Conservation (phyloP, 2,888 invertebrate genomes). For the Glyphotaelius pellucidus region DNA sequence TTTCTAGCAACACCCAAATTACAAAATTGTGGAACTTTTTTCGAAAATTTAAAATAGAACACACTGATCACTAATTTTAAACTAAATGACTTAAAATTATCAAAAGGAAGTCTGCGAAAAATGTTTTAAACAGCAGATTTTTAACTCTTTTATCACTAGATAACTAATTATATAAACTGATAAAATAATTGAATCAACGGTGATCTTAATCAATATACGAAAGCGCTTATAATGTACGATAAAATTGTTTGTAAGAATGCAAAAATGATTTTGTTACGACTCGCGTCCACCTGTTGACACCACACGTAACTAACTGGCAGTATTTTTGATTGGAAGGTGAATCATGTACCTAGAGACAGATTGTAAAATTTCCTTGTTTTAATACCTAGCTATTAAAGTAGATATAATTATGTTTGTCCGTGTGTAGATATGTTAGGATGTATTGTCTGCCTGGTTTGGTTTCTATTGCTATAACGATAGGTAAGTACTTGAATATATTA, state of each 20-base stretch:
- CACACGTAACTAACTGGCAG: neutral
- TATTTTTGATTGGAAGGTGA: neutral
- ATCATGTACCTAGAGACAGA: neutral
- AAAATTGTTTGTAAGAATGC: neutral
- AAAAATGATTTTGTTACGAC: neutral
- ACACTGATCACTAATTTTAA: neutral
- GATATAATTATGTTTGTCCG: neutral
- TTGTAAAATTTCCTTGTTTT: neutral
- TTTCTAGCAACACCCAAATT: neutral
- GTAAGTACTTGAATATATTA: too few species aligned
- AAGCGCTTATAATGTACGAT: neutral
- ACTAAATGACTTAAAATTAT: neutral
- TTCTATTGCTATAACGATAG: neutral
- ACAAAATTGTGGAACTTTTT: neutral
- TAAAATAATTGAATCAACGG: neutral
- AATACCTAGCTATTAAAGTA: neutral
- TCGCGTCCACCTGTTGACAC: neutral
- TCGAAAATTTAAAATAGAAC: neutral
- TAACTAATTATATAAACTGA: neutral
- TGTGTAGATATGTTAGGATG: neutral
- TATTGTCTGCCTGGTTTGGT: neutral
- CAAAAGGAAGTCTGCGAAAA: neutral
- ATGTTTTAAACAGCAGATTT: neutral
- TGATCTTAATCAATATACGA: neutral
- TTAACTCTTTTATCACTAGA: neutral